These are phyloP conservation scores for Poecilus cupreus DNA, from an alignment of 2,888 invertebrate genomes.

Conservation along the genomic window DNA sequence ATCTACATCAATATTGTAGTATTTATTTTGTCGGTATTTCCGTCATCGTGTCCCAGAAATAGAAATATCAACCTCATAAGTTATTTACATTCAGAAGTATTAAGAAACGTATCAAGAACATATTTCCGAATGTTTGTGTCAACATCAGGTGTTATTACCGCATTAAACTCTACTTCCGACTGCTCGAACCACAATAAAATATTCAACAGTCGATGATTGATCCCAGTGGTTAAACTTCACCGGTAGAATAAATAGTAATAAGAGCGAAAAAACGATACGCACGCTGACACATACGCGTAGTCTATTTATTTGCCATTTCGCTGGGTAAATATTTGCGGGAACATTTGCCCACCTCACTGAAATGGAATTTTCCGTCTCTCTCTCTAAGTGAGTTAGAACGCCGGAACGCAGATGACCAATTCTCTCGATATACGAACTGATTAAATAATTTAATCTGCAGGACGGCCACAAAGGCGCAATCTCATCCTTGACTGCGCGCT, in stretches of 20 bases:
- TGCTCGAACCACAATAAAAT: background rate
- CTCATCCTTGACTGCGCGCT: slow-evolving; percentile 3
- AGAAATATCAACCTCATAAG: slow-evolving; percentile 10
- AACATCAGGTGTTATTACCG: slow-evolving; percentile 14
- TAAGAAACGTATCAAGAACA: slow-evolving; percentile 19
- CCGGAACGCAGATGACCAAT: slow-evolving; percentile 36
- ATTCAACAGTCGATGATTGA: slow-evolving; percentile 14
- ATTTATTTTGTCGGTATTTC: background rate
- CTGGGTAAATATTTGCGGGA: slow-evolving; percentile 18
- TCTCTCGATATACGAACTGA: slow-evolving; percentile 46
- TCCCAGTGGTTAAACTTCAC: background rate
- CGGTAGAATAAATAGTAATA: background rate
- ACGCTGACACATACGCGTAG: background rate
- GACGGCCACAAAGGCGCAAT: slow-evolving; percentile 34
- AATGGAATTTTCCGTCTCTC: background rate
- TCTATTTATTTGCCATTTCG: slow-evolving; percentile 12
- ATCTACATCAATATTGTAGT: slow-evolving; percentile 15
- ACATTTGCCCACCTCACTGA: background rate
- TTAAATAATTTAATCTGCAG: slow-evolving; percentile 41
- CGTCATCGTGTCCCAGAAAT: background rate
- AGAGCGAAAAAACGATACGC: slow-evolving; percentile 1
- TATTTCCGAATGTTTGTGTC: slow-evolving; percentile 34
- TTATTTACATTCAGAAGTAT: slow-evolving; percentile 21
- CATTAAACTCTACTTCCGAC: slow-evolving; percentile 15
- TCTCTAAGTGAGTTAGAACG: background rate